Conservation (phyloP, 2,113 vertebrate genomes). For the Channa argus region DNA sequence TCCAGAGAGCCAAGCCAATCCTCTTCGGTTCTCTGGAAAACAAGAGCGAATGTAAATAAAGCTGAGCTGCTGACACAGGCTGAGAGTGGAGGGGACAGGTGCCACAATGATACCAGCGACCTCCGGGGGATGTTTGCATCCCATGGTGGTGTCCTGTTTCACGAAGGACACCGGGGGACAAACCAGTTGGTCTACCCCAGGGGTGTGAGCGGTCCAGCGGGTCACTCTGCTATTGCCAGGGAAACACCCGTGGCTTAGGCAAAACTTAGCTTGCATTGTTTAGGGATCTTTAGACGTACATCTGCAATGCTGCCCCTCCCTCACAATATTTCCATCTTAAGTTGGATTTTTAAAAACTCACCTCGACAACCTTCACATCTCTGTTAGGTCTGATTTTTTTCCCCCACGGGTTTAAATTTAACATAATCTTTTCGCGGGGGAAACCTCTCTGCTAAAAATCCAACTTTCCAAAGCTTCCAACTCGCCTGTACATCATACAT, state of each 20-base stretch:
- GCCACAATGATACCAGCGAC: slow-evolving; percentile 69
- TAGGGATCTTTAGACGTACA: not conserved
- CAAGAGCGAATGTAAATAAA: slow-evolving; percentile 75
- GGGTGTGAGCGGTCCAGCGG: slow-evolving; percentile 40
- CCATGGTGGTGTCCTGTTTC: slow-evolving; percentile 77
- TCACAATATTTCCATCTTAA: not conserved
- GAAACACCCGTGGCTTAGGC: slow-evolving; percentile 18
- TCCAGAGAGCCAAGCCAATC: not conserved
- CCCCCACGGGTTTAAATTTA: too few species aligned
- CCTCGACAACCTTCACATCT: too few species aligned
- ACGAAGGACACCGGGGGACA: slow-evolving; percentile 63
- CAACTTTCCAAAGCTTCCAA: too few species aligned
- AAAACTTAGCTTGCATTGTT: slow-evolving; percentile 2
- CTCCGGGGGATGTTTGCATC: slow-evolving; percentile 77
- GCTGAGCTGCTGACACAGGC: slow-evolving; percentile 66
- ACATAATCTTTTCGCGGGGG: too few species aligned
- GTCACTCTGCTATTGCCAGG: slow-evolving; percentile 3
- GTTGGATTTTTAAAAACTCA: too few species aligned
- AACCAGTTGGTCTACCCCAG: slow-evolving; percentile 66
- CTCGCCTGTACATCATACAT: not conserved
- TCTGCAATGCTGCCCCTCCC: not conserved
- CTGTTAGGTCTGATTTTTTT: not conserved
- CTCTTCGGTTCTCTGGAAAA: slow-evolving; percentile 36
- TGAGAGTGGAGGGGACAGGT: slow-evolving; percentile 78
- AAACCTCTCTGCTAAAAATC: too few species aligned